Base-by-base conservation (phyloP, 2,113 vertebrate species). In the Halichoeres trimaculatus region DNA sequence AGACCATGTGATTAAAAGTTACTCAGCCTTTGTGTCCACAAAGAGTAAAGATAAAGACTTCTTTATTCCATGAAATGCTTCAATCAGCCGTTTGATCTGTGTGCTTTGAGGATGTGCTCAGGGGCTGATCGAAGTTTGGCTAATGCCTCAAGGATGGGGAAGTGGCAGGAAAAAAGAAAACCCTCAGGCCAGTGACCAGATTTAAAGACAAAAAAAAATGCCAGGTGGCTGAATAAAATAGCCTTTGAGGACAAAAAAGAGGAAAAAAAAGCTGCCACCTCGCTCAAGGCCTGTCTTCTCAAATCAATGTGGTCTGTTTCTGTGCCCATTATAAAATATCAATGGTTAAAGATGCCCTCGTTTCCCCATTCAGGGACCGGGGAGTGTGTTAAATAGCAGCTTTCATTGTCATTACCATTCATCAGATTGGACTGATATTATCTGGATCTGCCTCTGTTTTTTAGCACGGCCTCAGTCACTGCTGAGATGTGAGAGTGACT, bases 191-290 rank as follows among this genome's bases (percentile, higher is more conserved):
- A 80, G 47, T 20, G 38, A 55, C 60, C 36, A 71, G 26, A 79
- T 78, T 84, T 76, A 85, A 77, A 79, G 83, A 74, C 61, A 30
- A 30, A 30, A 77, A 68, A 76, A 38, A 58, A 51, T 65, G 50
- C 50, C 70, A 80, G 56, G 55, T 79, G 63, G 40, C 55, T 14
- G 3, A 38, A 22, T 35, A 34, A 43, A 41, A 45, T 73, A 66
- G 20, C n/a, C 36, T 23, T 48, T 40, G 11, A 22, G 8, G 17
- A 69, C 12, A 64, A 10, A 17, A 53, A 13, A 41, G 51, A 47
- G 55, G 9, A 57, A 23, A 48, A 36, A 1, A 23, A 1, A 19
- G 20, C 47, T 64, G 3, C 30, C 30, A 30, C 30, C 57, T 64
- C n/a, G n/a, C 51, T 43, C 2, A 48, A 43, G 30, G 22, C 62